A percentile compares a stretch with the other conserved stretches of the same genome.
Conservation (phyloP, 2,113 vertebrate genomes). For the Bubo bubo region DNA sequence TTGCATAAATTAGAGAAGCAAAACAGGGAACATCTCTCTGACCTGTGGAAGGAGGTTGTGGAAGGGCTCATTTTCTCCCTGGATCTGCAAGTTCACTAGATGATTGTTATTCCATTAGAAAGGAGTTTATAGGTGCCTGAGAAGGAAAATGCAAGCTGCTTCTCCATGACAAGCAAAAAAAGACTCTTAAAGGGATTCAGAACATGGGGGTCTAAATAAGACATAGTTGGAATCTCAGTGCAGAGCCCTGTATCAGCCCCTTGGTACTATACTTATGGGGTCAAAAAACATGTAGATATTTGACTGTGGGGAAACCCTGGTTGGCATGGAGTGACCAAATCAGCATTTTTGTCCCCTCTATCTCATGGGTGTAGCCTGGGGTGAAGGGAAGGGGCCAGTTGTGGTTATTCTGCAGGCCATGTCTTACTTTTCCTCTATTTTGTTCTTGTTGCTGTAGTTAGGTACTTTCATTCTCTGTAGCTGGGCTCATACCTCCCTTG, state of each 20-base stretch:
- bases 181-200: background rate
- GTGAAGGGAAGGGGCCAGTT: background rate
- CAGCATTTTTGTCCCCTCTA: background rate
- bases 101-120: background rate
- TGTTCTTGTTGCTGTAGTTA: fast-evolving
- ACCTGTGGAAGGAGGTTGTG: background rate
- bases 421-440: background rate
- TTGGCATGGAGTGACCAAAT: background rate
- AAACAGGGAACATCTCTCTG: background rate
- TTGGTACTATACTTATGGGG: background rate
- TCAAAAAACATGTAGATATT: fast-evolving
- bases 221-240: background rate
- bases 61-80: background rate
- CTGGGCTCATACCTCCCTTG: background rate
- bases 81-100: background rate
- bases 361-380: background rate
- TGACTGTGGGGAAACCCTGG: background rate
- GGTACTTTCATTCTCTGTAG: background rate
- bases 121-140: background rate
- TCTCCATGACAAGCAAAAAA: background rate
- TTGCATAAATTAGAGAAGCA: background rate
- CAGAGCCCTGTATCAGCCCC: no score
- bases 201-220: background rate
- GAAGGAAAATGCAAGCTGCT: background rate
- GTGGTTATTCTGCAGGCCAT: background rate